Conservation (phyloP, 2,888 invertebrate species). For the Tachystola acroxantha region DNA sequence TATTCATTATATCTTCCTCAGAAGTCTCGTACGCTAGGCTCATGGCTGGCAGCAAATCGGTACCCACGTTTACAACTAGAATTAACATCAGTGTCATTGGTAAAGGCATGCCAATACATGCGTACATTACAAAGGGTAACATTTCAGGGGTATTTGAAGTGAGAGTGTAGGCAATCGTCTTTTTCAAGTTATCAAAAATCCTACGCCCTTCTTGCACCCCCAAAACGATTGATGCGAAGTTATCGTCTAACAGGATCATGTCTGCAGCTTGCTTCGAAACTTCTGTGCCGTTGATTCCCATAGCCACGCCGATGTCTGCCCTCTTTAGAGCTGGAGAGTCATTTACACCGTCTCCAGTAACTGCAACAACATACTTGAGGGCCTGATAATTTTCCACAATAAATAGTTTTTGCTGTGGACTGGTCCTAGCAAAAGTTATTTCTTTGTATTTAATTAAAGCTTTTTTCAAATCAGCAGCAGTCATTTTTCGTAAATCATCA, state of each 20-base stretch:
- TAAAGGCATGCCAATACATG: slow-evolving; percentile 84
- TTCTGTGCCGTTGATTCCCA: slow-evolving; percentile 88
- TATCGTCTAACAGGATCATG: slow-evolving; percentile 93
- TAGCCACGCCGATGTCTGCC: slow-evolving; percentile 90
- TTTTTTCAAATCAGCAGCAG: slow-evolving; percentile 70
- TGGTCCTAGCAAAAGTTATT: slow-evolving; percentile 86
- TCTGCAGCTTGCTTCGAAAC: slow-evolving; percentile 93
- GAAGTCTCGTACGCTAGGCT: slow-evolving; percentile 87
- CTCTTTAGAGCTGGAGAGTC: slow-evolving; percentile 92
- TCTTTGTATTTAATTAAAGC: slow-evolving; percentile 80
- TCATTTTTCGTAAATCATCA: slow-evolving; percentile 79
- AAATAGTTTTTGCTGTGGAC: slow-evolving; percentile 82
- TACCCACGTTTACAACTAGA: slow-evolving; percentile 87
- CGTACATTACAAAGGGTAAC: slow-evolving; percentile 87
- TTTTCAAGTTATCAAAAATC: slow-evolving; percentile 92
- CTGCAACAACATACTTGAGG: slow-evolving; percentile 88
- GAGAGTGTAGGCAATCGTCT: slow-evolving; percentile 90
- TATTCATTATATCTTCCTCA: slow-evolving; percentile 86
- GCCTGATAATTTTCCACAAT: slow-evolving; percentile 89
- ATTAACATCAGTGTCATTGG: slow-evolving; percentile 80
- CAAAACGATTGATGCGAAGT: slow-evolving; percentile 91
- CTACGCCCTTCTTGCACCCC: slow-evolving; percentile 90
- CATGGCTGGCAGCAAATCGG: slow-evolving; percentile 88
- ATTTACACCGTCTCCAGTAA: slow-evolving; percentile 93
- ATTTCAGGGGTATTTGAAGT: slow-evolving; percentile 92